phyloP scores from a whole-genome alignment of 2,113 vertebrate genomes.

The Phaethornis superciliosus region DNA sequence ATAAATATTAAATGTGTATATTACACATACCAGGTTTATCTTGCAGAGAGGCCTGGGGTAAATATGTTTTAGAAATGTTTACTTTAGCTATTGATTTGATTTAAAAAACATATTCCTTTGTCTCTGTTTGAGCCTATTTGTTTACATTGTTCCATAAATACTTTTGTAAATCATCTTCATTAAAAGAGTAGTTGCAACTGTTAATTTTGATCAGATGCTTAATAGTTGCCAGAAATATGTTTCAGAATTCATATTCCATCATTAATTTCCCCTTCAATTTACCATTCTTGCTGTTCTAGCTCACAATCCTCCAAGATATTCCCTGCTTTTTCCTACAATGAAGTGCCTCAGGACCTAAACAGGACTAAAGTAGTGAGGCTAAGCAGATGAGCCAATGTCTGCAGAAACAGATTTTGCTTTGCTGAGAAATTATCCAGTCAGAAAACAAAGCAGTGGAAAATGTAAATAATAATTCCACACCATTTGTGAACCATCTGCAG shows the following conservation, averaged over 20 bases:
- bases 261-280: not conserved
- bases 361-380: not conserved
- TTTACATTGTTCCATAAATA: not conserved
- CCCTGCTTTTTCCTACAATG: not conserved
- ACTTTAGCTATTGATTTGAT: not conserved
- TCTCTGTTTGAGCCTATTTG: not conserved
- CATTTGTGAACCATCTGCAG: slow-evolving; percentile 16
- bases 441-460: slow-evolving; percentile 24
- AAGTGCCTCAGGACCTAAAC: not conserved
- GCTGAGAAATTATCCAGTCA: slow-evolving; percentile 8
- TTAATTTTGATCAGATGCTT: slow-evolving; percentile 44
- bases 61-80: slow-evolving; percentile 35
- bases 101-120: not conserved
- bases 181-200: slow-evolving; percentile 22
- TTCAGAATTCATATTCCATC: not conserved
- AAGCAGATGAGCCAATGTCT: not conserved
- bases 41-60: slow-evolving; percentile 8
- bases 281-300: not conserved
- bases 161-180: not conserved
- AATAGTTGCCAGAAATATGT: not conserved
- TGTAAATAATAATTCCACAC: not conserved
- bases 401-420: not conserved
- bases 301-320: not conserved
- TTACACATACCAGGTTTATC: not conserved
- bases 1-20: slow-evolving; percentile 20